Evolutionary conservation across 2,113 vertebrate genomes (phyloP).

Genomic region (Mustelus asterias): DNA sequence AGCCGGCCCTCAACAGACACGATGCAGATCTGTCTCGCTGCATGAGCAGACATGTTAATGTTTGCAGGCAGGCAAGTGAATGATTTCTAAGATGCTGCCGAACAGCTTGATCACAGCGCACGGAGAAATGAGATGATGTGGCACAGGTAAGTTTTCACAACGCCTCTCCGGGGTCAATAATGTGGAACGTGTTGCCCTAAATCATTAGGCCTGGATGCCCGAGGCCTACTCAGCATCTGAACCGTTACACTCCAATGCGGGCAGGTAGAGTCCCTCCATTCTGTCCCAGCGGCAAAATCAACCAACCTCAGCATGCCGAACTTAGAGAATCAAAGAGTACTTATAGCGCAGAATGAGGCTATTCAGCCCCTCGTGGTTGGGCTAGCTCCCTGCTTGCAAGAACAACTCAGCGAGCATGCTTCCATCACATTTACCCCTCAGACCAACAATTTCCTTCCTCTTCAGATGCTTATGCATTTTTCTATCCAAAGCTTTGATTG

Average conservation of each 20-base stretch:
- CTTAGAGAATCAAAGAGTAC: background rate
- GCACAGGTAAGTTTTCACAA: background rate
- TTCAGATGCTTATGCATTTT: background rate
- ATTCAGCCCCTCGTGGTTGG: background rate
- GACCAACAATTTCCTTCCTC: background rate
- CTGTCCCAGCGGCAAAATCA: no score
- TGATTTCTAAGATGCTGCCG: background rate
- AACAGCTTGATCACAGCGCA: background rate
- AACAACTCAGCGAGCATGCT: background rate
- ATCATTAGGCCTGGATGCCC: background rate
- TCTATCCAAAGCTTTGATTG: no score
- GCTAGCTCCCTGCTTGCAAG: background rate
- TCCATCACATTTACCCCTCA: no score
- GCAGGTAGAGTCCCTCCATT: background rate
- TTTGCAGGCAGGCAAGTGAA: background rate
- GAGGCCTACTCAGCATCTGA: background rate
- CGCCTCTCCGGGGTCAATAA: background rate
- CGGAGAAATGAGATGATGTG: background rate
- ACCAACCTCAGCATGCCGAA: no score
- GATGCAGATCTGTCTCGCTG: background rate
- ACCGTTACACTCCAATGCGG: background rate
- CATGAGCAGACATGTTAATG: background rate
- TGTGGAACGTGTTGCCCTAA: background rate
- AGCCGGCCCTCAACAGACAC: background rate
- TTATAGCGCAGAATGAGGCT: background rate